Conservation (phyloP, 2,797 vertebrate genomes). For the Pristis pectinata region DNA sequence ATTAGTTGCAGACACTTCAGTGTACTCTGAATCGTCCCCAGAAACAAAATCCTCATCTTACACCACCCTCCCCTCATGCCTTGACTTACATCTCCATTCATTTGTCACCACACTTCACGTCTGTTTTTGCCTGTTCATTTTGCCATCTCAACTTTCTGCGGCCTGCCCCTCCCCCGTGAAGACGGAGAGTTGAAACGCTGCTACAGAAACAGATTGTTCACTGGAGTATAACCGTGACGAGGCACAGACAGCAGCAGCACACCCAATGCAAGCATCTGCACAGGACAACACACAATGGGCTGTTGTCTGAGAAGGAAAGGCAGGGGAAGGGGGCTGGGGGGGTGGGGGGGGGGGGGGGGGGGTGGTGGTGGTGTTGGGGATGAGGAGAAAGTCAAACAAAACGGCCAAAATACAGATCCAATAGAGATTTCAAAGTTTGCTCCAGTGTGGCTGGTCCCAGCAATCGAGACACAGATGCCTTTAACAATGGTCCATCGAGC, state of each 20-base stretch:
- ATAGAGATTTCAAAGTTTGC: constrained; percentile 18
- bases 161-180: background rate
- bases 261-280: background rate
- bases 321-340: background rate
- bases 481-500: background rate
- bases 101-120: background rate
- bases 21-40: background rate
- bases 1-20: no score
- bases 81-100: background rate
- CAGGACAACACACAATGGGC: background rate
- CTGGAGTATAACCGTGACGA: background rate
- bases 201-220: constrained; percentile 22
- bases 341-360: background rate
- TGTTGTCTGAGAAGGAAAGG: background rate
- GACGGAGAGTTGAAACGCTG: background rate
- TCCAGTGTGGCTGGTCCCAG: background rate
- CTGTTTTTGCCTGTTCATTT: background rate
- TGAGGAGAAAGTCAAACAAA: background rate
- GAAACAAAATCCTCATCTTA: background rate
- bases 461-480: background rate
- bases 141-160: background rate
- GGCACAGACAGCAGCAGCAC: background rate
- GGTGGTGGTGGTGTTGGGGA: background rate
- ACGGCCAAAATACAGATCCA: background rate
- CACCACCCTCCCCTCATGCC: background rate